Conservation (phyloP, 2,797 vertebrate species). For the Argya squamiceps region DNA sequence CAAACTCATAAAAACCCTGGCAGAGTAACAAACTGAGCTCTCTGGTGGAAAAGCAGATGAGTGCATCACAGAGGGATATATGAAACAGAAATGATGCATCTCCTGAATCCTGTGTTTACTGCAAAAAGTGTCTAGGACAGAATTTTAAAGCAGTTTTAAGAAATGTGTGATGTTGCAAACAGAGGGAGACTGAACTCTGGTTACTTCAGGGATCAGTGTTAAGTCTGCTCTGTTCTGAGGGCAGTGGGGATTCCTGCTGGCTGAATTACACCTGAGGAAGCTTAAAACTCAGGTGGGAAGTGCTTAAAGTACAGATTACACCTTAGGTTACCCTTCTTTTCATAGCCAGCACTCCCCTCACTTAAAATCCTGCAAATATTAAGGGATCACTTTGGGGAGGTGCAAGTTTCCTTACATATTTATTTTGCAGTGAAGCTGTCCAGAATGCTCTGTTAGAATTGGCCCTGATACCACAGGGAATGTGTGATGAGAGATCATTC, state of each 20-base stretch:
- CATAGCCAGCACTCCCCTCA: background rate
- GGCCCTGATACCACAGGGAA: background rate
- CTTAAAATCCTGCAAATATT: background rate
- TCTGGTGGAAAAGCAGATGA: background rate
- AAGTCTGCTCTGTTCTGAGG: background rate
- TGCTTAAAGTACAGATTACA: background rate
- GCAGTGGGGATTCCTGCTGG: background rate
- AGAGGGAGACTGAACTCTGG: background rate
- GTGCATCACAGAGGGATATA: accelerated
- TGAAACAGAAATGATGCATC: background rate
- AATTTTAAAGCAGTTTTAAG: background rate
- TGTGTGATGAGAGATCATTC: background rate
- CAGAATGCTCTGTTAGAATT: background rate
- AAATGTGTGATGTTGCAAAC: background rate
- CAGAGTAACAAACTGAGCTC: background rate
- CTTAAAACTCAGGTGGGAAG: background rate
- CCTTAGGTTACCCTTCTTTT: background rate
- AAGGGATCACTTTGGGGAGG: background rate
- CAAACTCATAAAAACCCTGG: background rate
- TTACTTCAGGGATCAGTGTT: background rate
- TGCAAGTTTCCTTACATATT: background rate
- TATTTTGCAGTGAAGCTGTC: background rate
- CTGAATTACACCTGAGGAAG: background rate
- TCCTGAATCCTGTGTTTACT: background rate
- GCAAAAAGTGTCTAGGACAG: background rate